Base-by-base conservation (phyloP, 2,113 vertebrate species). In the Aplodontia rufa region DNA sequence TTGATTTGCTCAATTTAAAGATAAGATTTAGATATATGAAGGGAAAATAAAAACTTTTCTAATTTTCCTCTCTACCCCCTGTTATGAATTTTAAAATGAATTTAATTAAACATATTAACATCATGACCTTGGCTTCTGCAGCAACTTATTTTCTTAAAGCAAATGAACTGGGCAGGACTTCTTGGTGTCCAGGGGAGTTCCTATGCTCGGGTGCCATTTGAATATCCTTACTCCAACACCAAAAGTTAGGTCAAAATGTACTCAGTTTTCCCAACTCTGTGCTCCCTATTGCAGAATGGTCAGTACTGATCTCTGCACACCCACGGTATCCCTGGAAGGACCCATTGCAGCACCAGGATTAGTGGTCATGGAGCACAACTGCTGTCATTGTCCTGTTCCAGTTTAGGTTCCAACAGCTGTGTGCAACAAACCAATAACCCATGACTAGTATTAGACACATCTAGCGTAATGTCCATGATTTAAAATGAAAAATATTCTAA, bases 1-100 rank as follows among this genome's bases (percentile, higher is more conserved):
- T 89, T 93, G 37, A 37, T 69, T 58, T 93, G 37, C 81, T 75
- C 80, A 51, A 87, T 84, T 81, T 89, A 76, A 76, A 91, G 53
- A 89, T n/a, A 45, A 84, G 26, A 89, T 60, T 78, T 26, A 68
- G 42, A 40, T 47, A 10, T 64, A 42, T n/a, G 19, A 17, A 4
- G n/a, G 32, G 4, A 60, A 60, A 35, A 37, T 64, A 85, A 51
- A 35, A 35, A 66, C 58, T n/a, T 26, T 32, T 40, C 74, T 42
- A 24, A 66, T 42, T 87, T 78, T 42, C 28, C 51, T 45, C 79
- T 69, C 60, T 66, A 45, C n/a, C 13, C 75, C 87, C 40, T 64
- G 40, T 90, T 93, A 83, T 85, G 45, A 95, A 86, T 71, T 86
- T 37, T 92, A 53, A 86, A 79, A 14, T 80, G 35, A 66, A 30